A percentile compares a stretch with the other conserved stretches of the same genome.
These are phyloP conservation scores for Noctua comes DNA, from an alignment of 2,888 invertebrate species.

Conservation along the genomic window DNA sequence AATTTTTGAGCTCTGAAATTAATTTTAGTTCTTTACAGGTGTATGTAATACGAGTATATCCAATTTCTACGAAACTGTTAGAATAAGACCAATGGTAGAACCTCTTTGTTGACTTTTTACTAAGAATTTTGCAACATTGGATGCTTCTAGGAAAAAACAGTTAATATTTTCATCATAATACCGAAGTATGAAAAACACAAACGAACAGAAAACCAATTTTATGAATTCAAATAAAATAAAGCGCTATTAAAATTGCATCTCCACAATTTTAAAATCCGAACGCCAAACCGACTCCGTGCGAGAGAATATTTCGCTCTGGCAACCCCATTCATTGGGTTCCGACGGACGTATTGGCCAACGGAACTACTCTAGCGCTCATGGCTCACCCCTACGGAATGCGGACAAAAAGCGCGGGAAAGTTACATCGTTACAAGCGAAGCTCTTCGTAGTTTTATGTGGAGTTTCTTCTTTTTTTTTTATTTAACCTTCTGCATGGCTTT, in stretches of 20 bases:
- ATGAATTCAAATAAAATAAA: not conserved
- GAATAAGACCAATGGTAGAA: too few relatives aligned
- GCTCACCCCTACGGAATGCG: conserved; percentile 57
- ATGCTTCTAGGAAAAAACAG: not conserved
- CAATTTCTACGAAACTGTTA: too few relatives aligned
- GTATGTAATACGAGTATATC: too few relatives aligned
- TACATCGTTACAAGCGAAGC: conserved; percentile 52
- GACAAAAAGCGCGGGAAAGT: conserved; percentile 54
- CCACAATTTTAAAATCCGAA: conserved; percentile 55
- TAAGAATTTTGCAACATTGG: too few relatives aligned
- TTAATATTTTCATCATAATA: not conserved
- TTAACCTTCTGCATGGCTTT: conserved; percentile 13
- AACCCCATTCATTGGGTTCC: conserved; percentile 62
- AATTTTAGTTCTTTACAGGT: not conserved
- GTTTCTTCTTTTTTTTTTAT: conserved; percentile 33
- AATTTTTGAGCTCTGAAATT: not conserved
- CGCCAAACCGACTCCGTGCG: conserved; percentile 45
- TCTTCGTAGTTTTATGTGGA: conserved; percentile 35
- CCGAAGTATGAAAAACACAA: not conserved
- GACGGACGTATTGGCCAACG: conserved; percentile 62
- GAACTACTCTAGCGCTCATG: conserved; percentile 50
- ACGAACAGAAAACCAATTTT: not conserved
- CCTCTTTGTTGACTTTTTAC: too few relatives aligned
- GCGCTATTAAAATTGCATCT: conserved; percentile 18
- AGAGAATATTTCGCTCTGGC: conserved; percentile 61